Base-by-base conservation (phyloP, 2,888 invertebrate species). In the Oligia strigilis region DNA sequence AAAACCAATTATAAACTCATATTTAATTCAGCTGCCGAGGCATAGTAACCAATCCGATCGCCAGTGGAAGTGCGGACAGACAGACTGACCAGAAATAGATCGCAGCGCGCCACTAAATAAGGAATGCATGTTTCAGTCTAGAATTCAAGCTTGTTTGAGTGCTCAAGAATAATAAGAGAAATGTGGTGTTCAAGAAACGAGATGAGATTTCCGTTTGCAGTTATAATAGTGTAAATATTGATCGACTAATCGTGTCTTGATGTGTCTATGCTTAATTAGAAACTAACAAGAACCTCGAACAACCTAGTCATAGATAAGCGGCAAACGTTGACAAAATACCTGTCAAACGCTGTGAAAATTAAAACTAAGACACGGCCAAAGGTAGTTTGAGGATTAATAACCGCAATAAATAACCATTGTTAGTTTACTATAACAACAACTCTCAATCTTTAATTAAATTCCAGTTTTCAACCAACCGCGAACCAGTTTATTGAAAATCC, bases 11-110 rank as follows among this genome's bases (percentile, higher is more conserved):
- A 66, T 36, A 72, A 75, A 75, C 69, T 79, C 65, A 77, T 85
- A 62, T 69, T 71, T 73, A 75, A 80, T 87, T 84, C 77, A 71
- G 66, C 23, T 17, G 19, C 36, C 19, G 49, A 49, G 17, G 19
- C 58, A 46, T 64, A 67, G 66, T 72, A 60, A 46, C 70, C 69
- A 65, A 60, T 74, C 29, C 49, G 58, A 55, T 55, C 52, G 40
- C n/a, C 70, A 64, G 66, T 73, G 72, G 72, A 46, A 64, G 19
- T 29, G 83, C 40, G n/a, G 55, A 75, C 75, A 78, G 75, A 76
- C 80, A 71, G 75, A 62, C 70, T 17, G 29, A 19, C 19, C 71
- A 36, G 49, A 80, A 84, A 84, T 87, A 87, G 81, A 80, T 67
- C n/a, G 43, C 43, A 43, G 62, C n/a, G 60, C 3, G 40, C n/a